Evolutionary conservation across 2,888 invertebrate species (phyloP), one percentile per base, ranked within the genome.

Genomic region (Itoplectis maculator): DNA sequence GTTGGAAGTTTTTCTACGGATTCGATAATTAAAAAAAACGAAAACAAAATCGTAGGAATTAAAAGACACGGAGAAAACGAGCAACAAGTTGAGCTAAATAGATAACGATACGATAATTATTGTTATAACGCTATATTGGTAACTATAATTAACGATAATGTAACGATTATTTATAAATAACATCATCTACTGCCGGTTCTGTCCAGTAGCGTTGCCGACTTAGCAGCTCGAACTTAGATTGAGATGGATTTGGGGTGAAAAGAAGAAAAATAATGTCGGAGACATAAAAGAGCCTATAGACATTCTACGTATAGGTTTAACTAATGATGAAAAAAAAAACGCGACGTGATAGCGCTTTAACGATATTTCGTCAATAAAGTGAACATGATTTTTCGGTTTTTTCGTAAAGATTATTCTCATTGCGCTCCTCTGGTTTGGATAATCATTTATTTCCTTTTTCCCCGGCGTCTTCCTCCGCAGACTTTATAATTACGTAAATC

Each of bases 131-230:
- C 45, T 45, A 51, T n/a, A 56, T 23, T 37, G 11, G 13, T 56
- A 59, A 59, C 35, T n/a, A n/a, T 59, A 35, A 59, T 13, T n/a
- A 37, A 59, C 35, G 35, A 13, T 59, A 59, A 59, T 75, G 49
- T 72, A 69, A 79, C 49, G 49, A 75, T 69, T 56, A 75, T 68
- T 68, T 35, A 61, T 51, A 56, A 66, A 75, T 70, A 63, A 69
- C 73, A 69, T 79, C 68, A 88, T 89, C 86, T 89, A 90, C 90
- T 90, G 90, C 90, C 90, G 89, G 87, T 88, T 89, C 86, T 87
- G 79, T 83, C 75, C 76, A 81, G 73, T 75, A 70, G 75, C 59
- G 72, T 79, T 51, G 59, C 72, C 35, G 72, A 45, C 68, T 81
- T 81, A 78, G 72, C 76, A 54, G 69, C 59, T 79, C 79, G 70